Evolutionary conservation across 2,797 vertebrate genomes (phyloP), one percentile per base, ranked within the genome.

Genomic region (Decapterus maruadsi): DNA sequence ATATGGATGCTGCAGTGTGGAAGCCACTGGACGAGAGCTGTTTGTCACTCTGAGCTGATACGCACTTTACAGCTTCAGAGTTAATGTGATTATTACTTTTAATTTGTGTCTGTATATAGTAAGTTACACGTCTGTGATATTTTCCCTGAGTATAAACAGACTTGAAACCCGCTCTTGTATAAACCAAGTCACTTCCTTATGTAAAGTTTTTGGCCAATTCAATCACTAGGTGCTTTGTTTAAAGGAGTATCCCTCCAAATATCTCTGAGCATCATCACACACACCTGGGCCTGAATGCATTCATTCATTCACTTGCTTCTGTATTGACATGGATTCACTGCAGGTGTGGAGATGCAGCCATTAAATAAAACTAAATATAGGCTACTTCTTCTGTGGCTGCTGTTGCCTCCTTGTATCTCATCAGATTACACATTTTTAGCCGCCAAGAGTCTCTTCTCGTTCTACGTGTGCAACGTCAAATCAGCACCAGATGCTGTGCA

Each of bases 21-120:
- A 80, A 43, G 71, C 53, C 20, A 71, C 57, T 14, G 74, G 67
- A 63, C 1, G 14, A 46, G 73, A 63, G 73, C 22, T 7, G 16
- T 63, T 68, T 48, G 77, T 69, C 65, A 75, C 31, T 2, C 68
- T 19, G 46, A 8, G 66, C 58, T 6, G 63, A 77, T 72, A 60
- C 29, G 46, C 60, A 43, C 43, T 84, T 83, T 51, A 76, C 72
- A 82, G 13, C 57, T 78, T 60, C 20, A 0, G 66, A 12, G 65
- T 70, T 79, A 77, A 83, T 82, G 60, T 53, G 56, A 81, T 75
- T 67, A 88, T 91, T 83, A 64, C 43, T 74, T 88, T 84, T 84
- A 55, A 90, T 90, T 81, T 75, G 75, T 11, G 34, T 64, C 57
- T 79, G 62, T 10, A 8, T 56, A 43, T 22, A 20, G 57, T 74